A percentile compares a stretch with the other conserved stretches of the same genome.
Evolutionary conservation across 92 coral and sea anemone genomes (phyloP).

Genomic region (Isaurus tuberculatus): DNA sequence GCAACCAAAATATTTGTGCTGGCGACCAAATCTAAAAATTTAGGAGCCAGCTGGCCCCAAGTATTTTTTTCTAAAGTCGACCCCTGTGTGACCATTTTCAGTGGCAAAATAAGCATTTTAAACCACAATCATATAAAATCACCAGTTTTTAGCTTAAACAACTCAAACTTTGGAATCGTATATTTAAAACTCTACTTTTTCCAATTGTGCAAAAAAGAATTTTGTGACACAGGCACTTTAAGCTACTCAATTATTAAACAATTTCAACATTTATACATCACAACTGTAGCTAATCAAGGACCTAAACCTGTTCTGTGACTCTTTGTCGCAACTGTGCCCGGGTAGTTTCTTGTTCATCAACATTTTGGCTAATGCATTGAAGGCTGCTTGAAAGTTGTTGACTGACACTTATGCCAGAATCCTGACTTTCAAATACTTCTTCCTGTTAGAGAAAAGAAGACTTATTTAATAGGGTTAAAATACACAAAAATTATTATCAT

Average conservation of each 20-base stretch:
- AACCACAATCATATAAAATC: too few relatives aligned
- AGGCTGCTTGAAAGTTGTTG: neutral
- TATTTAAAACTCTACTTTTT: too few relatives aligned
- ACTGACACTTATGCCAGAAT: slow-evolving; percentile 48
- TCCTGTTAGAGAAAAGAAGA: slow-evolving; percentile 35
- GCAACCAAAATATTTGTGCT: too few relatives aligned
- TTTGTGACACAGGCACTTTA: neutral
- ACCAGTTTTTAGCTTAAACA: too few relatives aligned
- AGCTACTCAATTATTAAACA: neutral
- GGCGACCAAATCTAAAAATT: too few relatives aligned
- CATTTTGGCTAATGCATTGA: slow-evolving; percentile 4
- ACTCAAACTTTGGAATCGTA: too few relatives aligned
- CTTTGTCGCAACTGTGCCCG: neutral
- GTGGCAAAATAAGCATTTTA: too few relatives aligned
- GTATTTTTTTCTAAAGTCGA: too few relatives aligned
- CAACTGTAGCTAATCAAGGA: neutral
- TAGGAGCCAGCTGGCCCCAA: too few relatives aligned
- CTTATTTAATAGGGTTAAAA: neutral
- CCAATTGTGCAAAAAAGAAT: too few relatives aligned
- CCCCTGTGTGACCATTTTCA: too few relatives aligned
- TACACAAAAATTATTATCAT: neutral
- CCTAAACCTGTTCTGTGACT: slow-evolving; percentile 19
- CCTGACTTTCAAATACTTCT: slow-evolving; percentile 43
- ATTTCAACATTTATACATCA: neutral
- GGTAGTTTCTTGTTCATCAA: slow-evolving; percentile 1